phyloP scores from a whole-genome alignment of 2,888 invertebrate species.

The Entomobrya proxima region DNA sequence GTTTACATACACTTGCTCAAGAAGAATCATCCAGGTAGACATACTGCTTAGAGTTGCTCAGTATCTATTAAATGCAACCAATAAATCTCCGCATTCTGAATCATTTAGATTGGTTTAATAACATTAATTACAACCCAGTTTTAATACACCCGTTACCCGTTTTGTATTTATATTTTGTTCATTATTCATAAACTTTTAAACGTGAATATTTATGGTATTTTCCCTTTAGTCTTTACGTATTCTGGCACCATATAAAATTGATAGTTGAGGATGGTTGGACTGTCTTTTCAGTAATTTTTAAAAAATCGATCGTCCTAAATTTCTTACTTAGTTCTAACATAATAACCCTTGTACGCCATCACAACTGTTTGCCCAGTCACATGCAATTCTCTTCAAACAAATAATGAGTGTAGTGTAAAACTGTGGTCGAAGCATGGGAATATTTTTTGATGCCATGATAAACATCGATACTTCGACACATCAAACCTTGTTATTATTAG shows the following conservation, averaged over 20 bases:
- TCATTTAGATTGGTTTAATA: slow-evolving; percentile 17
- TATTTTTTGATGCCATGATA: slow-evolving; percentile 12
- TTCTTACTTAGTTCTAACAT: not conserved
- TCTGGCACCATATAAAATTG: not conserved
- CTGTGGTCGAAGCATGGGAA: not conserved
- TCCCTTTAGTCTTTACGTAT: not conserved
- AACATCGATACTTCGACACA: not conserved
- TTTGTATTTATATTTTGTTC: slow-evolving; percentile 40
- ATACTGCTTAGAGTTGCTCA: no score
- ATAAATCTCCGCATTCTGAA: slow-evolving; percentile 58
- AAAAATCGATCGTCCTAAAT: slow-evolving; percentile 20
- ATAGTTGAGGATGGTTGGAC: not conserved
- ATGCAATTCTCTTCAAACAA: no score
- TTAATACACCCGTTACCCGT: slow-evolving; percentile 24
- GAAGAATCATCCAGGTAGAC: no score
- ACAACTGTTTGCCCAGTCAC: not conserved
- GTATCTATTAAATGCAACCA: slow-evolving; percentile 9
- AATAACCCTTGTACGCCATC: slow-evolving; percentile 15
- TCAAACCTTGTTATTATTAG: not conserved
- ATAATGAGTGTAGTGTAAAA: not conserved
- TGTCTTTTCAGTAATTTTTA: slow-evolving; percentile 7
- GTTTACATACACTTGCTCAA: no score
- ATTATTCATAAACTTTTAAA: not conserved
- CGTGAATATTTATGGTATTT: not conserved
- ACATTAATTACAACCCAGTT: slow-evolving; percentile 50